A percentile compares a stretch with the other conserved stretches of the same genome.
Conservation (phyloP, 2,113 vertebrate genomes). For the Corythornis vintsioides region DNA sequence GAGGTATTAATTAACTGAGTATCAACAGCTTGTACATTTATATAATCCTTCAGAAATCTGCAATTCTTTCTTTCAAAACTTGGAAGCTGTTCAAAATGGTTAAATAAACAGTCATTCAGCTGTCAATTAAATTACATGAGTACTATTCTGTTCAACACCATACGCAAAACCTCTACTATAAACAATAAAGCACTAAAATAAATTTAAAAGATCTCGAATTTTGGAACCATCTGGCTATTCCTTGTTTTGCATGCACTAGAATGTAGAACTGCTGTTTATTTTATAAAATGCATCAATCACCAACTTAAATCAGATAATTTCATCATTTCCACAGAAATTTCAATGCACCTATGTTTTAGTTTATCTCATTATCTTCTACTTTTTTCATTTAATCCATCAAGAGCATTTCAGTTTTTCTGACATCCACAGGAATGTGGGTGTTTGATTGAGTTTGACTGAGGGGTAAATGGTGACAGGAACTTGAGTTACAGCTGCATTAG, state of each 20-base stretch:
- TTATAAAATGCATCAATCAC: background rate
- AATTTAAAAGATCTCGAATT: background rate
- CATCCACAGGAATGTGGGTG: background rate
- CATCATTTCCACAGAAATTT: background rate
- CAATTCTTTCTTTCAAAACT: background rate
- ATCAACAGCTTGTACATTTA: background rate
- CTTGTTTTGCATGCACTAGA: background rate
- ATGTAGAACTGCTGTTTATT: background rate
- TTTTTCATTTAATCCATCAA: constrained; percentile 1
- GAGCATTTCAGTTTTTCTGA: background rate
- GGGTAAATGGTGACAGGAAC: background rate
- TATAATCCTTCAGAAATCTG: background rate
- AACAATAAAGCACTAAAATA: background rate
- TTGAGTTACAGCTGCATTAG: background rate
- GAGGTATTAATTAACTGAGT: constrained; percentile 31
- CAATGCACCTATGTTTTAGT: background rate
- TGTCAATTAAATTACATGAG: background rate
- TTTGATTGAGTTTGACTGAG: background rate
- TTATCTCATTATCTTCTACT: background rate
- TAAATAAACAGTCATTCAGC: constrained; percentile 39
- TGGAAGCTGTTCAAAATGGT: background rate
- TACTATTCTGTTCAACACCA: background rate
- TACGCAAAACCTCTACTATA: background rate
- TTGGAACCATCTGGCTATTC: background rate
- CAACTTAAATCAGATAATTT: background rate